These are phyloP conservation scores for Gerris buenoi DNA, from an alignment of 1,140 invertebrate genomes.

Conservation along the genomic window DNA sequence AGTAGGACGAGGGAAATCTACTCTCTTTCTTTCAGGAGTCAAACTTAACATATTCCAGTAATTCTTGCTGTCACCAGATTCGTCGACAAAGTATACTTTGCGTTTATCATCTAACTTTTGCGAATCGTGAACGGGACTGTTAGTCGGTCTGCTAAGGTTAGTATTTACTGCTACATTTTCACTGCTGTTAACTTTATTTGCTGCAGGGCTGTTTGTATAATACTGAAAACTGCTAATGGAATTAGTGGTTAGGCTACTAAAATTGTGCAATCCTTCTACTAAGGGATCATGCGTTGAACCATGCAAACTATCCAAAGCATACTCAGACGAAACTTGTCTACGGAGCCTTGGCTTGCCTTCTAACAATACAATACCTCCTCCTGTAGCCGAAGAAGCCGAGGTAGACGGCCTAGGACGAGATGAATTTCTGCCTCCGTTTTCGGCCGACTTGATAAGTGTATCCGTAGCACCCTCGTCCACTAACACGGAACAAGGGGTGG, in stretches of 20 bases:
- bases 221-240: background rate
- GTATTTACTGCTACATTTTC: background rate
- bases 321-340: constrained; percentile 38
- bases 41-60: background rate
- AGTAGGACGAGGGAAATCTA: no score
- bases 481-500: constrained; percentile 63
- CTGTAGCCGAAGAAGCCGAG: constrained; percentile 33
- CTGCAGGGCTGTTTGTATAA: background rate
- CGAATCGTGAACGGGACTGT: background rate
- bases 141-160: background rate
- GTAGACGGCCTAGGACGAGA: constrained; percentile 16
- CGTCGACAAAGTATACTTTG: background rate
- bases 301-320: background rate
- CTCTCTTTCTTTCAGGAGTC: no score
- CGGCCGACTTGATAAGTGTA: constrained; percentile 26
- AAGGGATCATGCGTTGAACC: constrained; percentile 36
- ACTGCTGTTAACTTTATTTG: background rate
- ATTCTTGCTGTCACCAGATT: background rate
- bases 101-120: constrained; percentile 2
- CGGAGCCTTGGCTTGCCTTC: constrained; percentile 29
- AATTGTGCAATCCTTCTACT: constrained; percentile 22
- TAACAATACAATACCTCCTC: constrained; percentile 38
- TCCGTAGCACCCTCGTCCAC: constrained; percentile 46
- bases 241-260: background rate
- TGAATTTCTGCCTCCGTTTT: constrained; percentile 16